These are phyloP conservation scores for Lepidocyrtinus sp. DNA, from an alignment of 2,888 invertebrate species.

Conservation along the genomic window DNA sequence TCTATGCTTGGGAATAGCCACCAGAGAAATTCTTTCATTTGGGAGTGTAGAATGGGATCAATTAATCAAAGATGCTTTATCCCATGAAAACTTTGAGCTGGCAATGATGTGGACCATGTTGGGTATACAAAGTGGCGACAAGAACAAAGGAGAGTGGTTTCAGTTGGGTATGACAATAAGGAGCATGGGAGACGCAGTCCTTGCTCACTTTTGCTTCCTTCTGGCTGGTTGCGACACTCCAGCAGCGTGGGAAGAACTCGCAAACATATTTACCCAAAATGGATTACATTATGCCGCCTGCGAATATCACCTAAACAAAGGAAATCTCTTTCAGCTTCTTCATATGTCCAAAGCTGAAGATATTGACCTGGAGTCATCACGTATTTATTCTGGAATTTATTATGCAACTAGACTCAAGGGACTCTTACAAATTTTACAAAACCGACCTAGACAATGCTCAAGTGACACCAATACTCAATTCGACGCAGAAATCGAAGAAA, in stretches of 20 bases:
- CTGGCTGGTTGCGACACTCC: slow-evolving; percentile 35
- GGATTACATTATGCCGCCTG: slow-evolving; percentile 53
- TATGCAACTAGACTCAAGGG: slow-evolving; percentile 51
- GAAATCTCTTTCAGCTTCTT: slow-evolving; percentile 38
- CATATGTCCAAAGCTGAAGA: slow-evolving; percentile 42
- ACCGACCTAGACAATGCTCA: slow-evolving; percentile 30
- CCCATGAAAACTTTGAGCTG: slow-evolving; percentile 53
- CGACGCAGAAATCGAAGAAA: slow-evolving; percentile 53
- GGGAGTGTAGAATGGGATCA: slow-evolving; percentile 48
- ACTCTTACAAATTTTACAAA: slow-evolving; percentile 33
- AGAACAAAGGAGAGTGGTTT: slow-evolving; percentile 47
- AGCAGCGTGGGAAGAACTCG: slow-evolving; percentile 50
- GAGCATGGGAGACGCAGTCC: slow-evolving; percentile 45
- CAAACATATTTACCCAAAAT: slow-evolving; percentile 45
- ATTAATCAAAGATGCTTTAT: slow-evolving; percentile 49
- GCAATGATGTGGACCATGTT: slow-evolving; percentile 66
- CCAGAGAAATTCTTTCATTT: slow-evolving; percentile 55
- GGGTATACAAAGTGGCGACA: slow-evolving; percentile 47
- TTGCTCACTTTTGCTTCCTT: slow-evolving; percentile 63
- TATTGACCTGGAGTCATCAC: slow-evolving; percentile 43
- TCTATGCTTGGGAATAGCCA: slow-evolving; percentile 53
- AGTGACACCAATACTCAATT: not conserved
- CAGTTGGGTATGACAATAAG: slow-evolving; percentile 57
- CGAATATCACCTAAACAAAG: slow-evolving; percentile 57
- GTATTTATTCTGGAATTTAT: slow-evolving; percentile 53